Conservation (phyloP, 2,888 invertebrate genomes). For the Dendrolimus houi region DNA sequence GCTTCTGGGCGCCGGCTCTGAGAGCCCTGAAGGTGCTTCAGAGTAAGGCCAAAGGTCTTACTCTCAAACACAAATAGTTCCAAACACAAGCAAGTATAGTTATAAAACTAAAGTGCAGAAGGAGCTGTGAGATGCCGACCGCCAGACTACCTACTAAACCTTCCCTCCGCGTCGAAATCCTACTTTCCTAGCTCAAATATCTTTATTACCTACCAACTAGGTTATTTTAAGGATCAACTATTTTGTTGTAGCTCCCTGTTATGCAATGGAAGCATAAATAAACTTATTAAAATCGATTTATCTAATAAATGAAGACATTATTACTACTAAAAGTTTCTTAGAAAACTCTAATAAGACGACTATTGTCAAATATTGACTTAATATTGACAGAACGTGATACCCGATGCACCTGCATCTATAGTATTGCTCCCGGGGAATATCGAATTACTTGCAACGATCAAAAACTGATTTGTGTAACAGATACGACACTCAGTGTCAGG, state of each 20-base stretch:
- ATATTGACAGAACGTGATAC: conserved; percentile 10
- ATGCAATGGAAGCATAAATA: background rate
- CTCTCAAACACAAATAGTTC: too few relatives aligned
- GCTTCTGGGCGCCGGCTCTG: too few relatives aligned
- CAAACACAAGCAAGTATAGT: too few relatives aligned
- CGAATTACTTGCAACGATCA: conserved; percentile 14
- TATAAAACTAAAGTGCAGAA: too few relatives aligned
- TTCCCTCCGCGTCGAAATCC: too few relatives aligned
- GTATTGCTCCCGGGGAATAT: conserved; percentile 14
- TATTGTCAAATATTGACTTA: background rate
- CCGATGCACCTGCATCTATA: conserved; percentile 21
- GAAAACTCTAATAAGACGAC: background rate
- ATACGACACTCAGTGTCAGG: background rate
- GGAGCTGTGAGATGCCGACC: too few relatives aligned
- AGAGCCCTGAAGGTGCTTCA: too few relatives aligned
- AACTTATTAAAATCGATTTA: background rate
- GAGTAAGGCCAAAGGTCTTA: too few relatives aligned
- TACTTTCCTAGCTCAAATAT: too few relatives aligned
- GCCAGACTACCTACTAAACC: too few relatives aligned
- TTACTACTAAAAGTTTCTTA: background rate
- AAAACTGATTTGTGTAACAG: background rate
- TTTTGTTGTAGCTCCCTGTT: background rate
- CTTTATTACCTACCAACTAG: too few relatives aligned
- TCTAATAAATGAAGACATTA: background rate
- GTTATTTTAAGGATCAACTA: too few relatives aligned